These are phyloP conservation scores for Tragelaphus scriptus DNA, from an alignment of 2,113 vertebrate genomes.

Conservation along the genomic window DNA sequence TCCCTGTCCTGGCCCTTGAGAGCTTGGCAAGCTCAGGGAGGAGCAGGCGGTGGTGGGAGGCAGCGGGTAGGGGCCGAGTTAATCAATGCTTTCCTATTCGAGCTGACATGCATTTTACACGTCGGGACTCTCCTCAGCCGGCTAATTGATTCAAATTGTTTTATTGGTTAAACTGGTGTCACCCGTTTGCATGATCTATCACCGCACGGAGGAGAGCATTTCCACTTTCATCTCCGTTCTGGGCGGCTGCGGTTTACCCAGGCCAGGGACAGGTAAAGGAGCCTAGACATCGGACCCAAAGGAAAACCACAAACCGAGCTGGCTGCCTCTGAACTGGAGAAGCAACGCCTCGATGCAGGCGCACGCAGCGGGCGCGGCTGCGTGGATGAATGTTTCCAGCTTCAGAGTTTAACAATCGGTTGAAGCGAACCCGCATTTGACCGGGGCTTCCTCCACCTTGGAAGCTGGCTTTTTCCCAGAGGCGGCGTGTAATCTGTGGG, in stretches of 20 bases:
- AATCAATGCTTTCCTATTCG: conserved; percentile 81
- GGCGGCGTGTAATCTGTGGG: fast-evolving
- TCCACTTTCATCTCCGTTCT: conserved; percentile 64
- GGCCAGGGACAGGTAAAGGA: conserved; percentile 65
- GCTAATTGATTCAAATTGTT: conserved; percentile 87
- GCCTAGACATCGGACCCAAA: conserved; percentile 59
- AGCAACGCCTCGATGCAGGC: not conserved
- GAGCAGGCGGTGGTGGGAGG: conserved; percentile 38
- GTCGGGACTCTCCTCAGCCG: conserved; percentile 78
- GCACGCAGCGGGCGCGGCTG: not conserved
- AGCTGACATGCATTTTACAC: conserved; percentile 81
- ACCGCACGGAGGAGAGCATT: conserved; percentile 68
- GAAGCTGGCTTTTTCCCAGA: not conserved
- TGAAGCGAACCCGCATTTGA: not conserved
- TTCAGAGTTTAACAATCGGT: not conserved
- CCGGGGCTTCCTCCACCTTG: not conserved
- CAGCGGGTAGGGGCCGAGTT: conserved; percentile 70
- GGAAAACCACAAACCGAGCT: conserved; percentile 74
- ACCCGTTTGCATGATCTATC: conserved; percentile 77
- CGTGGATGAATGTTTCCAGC: not conserved
- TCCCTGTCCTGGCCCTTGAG: not conserved
- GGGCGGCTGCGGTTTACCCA: conserved; percentile 61
- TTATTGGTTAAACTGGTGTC: conserved; percentile 83
- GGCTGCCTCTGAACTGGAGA: conserved; percentile 5
- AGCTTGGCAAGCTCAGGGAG: conserved; percentile 54